These are phyloP conservation scores for Pseudotriccus pelzelni DNA, from an alignment of 2,797 vertebrate genomes.

Conservation along the genomic window DNA sequence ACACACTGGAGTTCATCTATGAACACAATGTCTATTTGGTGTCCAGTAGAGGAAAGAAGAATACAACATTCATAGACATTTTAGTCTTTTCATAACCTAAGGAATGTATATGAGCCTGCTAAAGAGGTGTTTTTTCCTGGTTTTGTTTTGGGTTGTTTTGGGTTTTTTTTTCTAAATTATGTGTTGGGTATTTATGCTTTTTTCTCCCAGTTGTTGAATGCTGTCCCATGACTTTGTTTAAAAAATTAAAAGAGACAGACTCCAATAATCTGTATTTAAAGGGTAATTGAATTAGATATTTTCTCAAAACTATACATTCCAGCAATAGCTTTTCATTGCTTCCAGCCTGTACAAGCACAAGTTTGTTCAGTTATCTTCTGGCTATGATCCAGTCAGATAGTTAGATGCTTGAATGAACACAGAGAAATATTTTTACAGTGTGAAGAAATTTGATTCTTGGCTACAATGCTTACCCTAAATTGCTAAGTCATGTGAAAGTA, in stretches of 20 bases:
- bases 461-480: constrained; percentile 5
- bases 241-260: neutral
- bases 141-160: neutral
- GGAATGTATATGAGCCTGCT: neutral
- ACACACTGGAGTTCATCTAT: neutral
- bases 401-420: constrained; percentile 27
- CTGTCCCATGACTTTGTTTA: neutral
- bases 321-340: neutral
- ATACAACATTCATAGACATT: neutral
- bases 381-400: constrained; percentile 14
- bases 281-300: neutral
- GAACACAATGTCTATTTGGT: neutral
- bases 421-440: constrained; percentile 21
- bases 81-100: neutral
- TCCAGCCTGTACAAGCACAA: neutral
- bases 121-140: neutral
- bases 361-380: constrained; percentile 11
- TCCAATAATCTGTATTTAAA: neutral
- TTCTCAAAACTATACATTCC: neutral
- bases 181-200: neutral
- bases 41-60: neutral
- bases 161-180: neutral
- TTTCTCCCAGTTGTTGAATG: neutral
- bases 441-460: constrained; percentile 41
- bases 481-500: neutral